Evolutionary conservation across 2,797 vertebrate genomes (phyloP), one percentile per base, ranked within the genome.

Genomic region (Limosa lapponica): DNA sequence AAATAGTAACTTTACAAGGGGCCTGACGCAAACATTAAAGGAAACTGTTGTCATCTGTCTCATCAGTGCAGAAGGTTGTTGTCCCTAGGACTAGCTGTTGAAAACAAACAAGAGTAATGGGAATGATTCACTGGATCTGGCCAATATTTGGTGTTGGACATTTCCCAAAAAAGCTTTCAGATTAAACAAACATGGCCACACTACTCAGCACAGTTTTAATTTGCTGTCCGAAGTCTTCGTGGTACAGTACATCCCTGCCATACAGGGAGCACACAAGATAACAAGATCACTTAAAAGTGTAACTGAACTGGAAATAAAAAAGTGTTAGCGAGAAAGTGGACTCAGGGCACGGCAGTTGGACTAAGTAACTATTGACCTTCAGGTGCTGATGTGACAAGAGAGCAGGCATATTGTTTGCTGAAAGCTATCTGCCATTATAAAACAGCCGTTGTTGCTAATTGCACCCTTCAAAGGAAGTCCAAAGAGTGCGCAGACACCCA

Each of bases 161-260:
- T 58, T 77, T 89, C 82, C 91, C 96, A 92, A 16, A 32, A 96
- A 95, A 95, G 80, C 93, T 95, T 96, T 94, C 92, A 92, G 32
- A 55, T 87, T 89, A 91, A 95, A 92, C 83, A 93, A 95, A 95
- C 46, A 20, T 1, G 22, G 13, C 32, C 43, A 17, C 1, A 1
- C 80, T 78, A 5, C 62, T 74, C 41, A 51, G 58, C 52, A 39
- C 4, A 3, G 70, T 52, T 82, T 49, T 65, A n/a, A 54, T 91
- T 74, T 5, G 6, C 58, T 44, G 59, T 11, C 23, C 2, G 2
- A 69, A 61, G 32, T 22, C 52, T 52, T 59, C 18, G 44, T 59
- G 75, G 32, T 22, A 10, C 19, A 19, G 58, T 43, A 52, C 24
- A 74, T 69, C 59, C 22, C 49, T 41, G 32, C 67, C 23, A 0